Evolutionary conservation across 2,888 invertebrate genomes (phyloP).

Genomic region (Drymonia ruficornis): DNA sequence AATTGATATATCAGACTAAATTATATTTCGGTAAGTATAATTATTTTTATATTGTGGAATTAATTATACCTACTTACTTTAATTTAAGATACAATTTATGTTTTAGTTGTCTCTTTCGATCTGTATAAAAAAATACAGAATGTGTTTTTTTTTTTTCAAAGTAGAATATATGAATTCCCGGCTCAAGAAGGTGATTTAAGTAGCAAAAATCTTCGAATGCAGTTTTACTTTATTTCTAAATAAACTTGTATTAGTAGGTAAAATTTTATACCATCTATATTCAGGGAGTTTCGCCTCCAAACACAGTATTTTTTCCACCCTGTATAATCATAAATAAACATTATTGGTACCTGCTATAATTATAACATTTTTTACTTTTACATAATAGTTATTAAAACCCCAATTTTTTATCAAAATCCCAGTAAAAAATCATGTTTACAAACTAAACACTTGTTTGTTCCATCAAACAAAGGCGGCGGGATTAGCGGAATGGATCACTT

Average conservation of each 20-base stretch:
- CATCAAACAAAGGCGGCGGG: conserved; percentile 51
- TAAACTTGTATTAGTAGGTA: too few relatives aligned
- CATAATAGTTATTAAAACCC: background rate
- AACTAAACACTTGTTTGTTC: conserved; percentile 57
- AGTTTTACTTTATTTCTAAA: too few relatives aligned
- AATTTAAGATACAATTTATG: too few relatives aligned
- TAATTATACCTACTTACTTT: conserved; percentile 18
- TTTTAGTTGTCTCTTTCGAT: too few relatives aligned
- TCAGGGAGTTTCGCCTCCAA: too few relatives aligned
- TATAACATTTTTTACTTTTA: conserved; percentile 2
- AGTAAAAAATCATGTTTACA: conserved; percentile 50
- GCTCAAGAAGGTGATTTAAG: too few relatives aligned
- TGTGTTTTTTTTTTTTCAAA: too few relatives aligned
- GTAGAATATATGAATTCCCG: too few relatives aligned
- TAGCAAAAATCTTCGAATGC: too few relatives aligned
- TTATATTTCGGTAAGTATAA: conserved; percentile 22
- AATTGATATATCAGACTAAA: conserved; percentile 58
- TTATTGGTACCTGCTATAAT: background rate
- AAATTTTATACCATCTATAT: too few relatives aligned
- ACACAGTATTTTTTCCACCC: too few relatives aligned
- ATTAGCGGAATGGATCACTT: conserved; percentile 53
- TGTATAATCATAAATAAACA: background rate
- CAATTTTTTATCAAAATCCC: conserved; percentile 13
- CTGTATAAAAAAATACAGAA: too few relatives aligned
- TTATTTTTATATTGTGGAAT: conserved; percentile 20